Base-by-base conservation (phyloP, 1,140 invertebrate species). In the Sycophila sp. region DNA sequence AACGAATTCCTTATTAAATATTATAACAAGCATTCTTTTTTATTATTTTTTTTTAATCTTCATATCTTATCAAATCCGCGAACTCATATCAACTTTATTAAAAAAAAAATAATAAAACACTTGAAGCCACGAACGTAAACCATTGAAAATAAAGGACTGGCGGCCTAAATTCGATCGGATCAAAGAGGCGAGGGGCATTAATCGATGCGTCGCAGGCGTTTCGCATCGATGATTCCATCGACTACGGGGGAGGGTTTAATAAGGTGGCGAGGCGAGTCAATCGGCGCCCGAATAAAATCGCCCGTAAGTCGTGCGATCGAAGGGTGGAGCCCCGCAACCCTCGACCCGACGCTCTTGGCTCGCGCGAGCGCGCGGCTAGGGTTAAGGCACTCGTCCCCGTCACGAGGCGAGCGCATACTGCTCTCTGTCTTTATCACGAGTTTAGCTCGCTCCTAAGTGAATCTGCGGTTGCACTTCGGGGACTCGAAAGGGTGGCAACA, bases 391-490 rank as follows among this genome's bases (percentile, higher is more conserved):
- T 47, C 42, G 42, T 47, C 42, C 17, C 24, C 19, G 42, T 19
- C 17, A 47, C 42, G 42, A 47, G 42, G 24, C 42, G 42, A 22
- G 13, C 24, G 24, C 7, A 53, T 26, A 65, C 10, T n/a, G 49
- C 53, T 63, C 38, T 51, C 17, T 28, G 73, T 73, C n/a, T n/a
- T n/a, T n/a, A n/a, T n/a, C n/a, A n/a, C n/a, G n/a, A n/a, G n/a
- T n/a, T n/a, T 79, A 79, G 80, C 79, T 79, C 74, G 75, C 68
- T 74, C 73, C 71, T 81, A 81, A 81, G 77, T 81, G 80, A 81
- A 81, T 81, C 74, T 81, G 76, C 66, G 79, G 78, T 73, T 74
- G 72, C 76, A 75, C 72, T 76, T 76, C 75, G 68, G 75, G 73
- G 75, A 73, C 71, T n/a, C n/a, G n/a, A n/a, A n/a, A n/a, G n/a